These are phyloP conservation scores for Caloenas nicobarica DNA, from an alignment of 2,113 vertebrate species.

Conservation along the genomic window DNA sequence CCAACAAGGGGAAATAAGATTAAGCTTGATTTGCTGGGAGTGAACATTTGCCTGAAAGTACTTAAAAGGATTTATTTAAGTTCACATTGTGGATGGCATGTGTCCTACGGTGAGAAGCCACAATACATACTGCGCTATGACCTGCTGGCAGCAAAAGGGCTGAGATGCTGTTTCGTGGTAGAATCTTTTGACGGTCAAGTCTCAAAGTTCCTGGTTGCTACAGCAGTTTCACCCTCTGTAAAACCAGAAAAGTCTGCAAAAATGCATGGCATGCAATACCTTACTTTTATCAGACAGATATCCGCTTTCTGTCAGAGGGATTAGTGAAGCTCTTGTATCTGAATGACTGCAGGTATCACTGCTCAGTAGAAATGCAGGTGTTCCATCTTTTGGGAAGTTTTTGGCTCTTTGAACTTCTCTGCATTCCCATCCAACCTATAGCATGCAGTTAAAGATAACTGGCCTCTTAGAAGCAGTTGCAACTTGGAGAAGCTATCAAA, in stretches of 20 bases:
- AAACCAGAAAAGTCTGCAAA: background rate
- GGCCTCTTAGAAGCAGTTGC: background rate
- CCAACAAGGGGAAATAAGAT: background rate
- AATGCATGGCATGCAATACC: background rate
- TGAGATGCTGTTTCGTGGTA: background rate
- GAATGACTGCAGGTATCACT: background rate
- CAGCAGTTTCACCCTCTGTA: background rate
- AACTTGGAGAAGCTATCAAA: background rate
- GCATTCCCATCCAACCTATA: background rate
- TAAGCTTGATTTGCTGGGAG: background rate
- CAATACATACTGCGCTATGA: background rate
- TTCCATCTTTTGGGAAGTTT: background rate
- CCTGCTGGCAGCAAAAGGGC: background rate
- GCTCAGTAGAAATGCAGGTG: background rate
- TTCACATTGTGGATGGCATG: background rate
- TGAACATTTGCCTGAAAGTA: background rate
- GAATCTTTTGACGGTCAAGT: background rate
- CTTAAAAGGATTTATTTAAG: background rate
- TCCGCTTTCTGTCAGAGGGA: background rate
- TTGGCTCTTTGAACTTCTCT: background rate
- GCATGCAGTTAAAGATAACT: background rate
- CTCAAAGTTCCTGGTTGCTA: background rate
- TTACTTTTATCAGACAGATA: background rate
- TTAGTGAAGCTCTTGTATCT: background rate
- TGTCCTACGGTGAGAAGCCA: background rate